Evolutionary conservation across 2,797 vertebrate genomes (phyloP), one percentile per base, ranked within the genome.

Genomic region (Lophotriccus pileatus): DNA sequence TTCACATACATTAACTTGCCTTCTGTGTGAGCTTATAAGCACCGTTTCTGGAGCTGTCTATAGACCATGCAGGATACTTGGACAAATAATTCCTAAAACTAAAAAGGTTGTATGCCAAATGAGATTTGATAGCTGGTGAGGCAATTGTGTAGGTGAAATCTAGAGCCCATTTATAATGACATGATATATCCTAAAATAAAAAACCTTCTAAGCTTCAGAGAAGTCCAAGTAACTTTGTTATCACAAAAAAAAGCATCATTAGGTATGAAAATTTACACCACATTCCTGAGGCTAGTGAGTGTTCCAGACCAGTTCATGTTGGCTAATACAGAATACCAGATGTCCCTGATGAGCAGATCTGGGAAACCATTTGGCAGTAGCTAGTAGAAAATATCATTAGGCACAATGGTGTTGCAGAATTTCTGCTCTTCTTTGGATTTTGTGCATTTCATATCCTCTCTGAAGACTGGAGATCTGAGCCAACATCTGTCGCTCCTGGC

Each of bases 321-420:
- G 91, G 84, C 91, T 95, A 89, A 75, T 24, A 19, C 30, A 68
- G 64, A 85, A 78, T 88, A 64, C 82, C 82, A 96, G 94, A 68
- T 96, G 93, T 96, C 91, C 52, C 66, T 55, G 53, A 81, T 87
- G 91, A 93, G 76, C 79, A 94, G 76, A 68, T 89, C 64, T 94
- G 79, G 41, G 62, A 94, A 91, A 72, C 49, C 18, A 32, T 80
- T 93, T 91, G 91, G 87, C 8, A 2, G 49, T 60, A 83, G 68
- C 76, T 83, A 24, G 24, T 19, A 85, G 56, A 87, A 92, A 80
- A 87, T 53, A 68, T 47, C 62, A 75, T 66, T n/a, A 21, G 70
- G 59, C 78, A 53, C 62, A 80, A 14, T 66, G 56, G 53, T 55
- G 43, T 53, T 74, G 66, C 82, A 81, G 91, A 91, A 89, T 85